These are phyloP conservation scores for Cybosia mesomella DNA, from an alignment of 2,888 invertebrate genomes.

Conservation along the genomic window DNA sequence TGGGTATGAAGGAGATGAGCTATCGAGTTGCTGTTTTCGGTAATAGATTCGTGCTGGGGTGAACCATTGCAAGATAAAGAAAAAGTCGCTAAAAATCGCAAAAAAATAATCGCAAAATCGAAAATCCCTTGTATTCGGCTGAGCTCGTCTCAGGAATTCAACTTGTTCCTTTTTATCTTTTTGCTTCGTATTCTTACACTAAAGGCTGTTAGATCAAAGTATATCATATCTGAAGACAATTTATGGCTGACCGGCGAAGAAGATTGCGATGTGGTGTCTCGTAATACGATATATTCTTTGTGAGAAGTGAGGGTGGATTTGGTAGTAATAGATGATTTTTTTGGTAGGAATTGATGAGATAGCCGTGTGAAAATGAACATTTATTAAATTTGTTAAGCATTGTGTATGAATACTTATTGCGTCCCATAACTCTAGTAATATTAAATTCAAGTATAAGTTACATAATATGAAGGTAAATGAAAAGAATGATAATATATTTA, in stretches of 20 bases:
- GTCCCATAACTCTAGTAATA: neutral
- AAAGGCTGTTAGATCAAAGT: constrained; percentile 13
- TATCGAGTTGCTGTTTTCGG: no score
- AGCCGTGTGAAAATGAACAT: neutral
- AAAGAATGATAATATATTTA: no score
- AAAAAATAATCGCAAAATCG: no score
- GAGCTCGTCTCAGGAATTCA: no score
- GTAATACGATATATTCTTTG: neutral
- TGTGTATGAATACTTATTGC: neutral
- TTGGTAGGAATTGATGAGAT: no score
- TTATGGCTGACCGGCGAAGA: constrained; percentile 16
- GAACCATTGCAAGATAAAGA: no score
- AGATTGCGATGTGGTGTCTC: neutral
- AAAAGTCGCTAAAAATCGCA: no score
- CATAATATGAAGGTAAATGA: no score
- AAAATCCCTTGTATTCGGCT: no score
- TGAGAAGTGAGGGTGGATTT: neutral
- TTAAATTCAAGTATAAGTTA: no score
- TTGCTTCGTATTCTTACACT: neutral
- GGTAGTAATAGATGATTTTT: neutral
- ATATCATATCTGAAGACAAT: constrained; percentile 13
- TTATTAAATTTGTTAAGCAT: neutral
- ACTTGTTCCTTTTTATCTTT: neutral
- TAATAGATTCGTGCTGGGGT: no score
- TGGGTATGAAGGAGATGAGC: no score